These are phyloP conservation scores for Psammodynastes pulverulentus DNA, from an alignment of 2,113 vertebrate species.

Conservation along the genomic window DNA sequence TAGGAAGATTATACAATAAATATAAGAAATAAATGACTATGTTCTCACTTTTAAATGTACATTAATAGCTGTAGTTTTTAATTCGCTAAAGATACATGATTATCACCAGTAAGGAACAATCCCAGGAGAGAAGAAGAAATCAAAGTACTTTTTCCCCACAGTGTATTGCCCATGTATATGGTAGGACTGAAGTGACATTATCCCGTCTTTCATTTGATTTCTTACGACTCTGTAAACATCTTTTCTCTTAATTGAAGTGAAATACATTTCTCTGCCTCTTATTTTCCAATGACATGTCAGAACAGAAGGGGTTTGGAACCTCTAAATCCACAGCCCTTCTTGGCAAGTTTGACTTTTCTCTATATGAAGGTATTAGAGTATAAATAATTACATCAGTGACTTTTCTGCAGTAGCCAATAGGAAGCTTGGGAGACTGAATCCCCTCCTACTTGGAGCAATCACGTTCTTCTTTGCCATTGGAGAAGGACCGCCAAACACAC, in stretches of 20 bases:
- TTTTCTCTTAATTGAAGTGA: not conserved
- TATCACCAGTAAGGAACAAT: not conserved
- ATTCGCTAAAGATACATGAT: not conserved
- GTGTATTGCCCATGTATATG: not conserved
- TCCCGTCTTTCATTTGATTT: not conserved
- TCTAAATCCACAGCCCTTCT: not conserved
- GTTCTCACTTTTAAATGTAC: not conserved
- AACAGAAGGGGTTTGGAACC: not conserved
- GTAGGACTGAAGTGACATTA: not conserved
- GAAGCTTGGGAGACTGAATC: not conserved
- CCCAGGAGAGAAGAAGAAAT: not conserved
- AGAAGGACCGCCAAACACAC: not conserved
- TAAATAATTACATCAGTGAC: not conserved
- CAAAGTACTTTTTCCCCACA: not conserved
- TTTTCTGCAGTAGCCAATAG: not conserved
- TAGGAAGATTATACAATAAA: not conserved
- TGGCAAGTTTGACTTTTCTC: not conserved
- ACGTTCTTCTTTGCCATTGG: not conserved
- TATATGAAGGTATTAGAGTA: not conserved
- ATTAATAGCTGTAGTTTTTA: not conserved
- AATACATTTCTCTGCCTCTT: not conserved
- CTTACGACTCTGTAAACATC: not conserved
- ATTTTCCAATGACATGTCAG: not conserved
- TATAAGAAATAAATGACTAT: not conserved
- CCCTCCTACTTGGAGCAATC: not conserved